Conservation (phyloP, 2,888 invertebrate species). For the Drosophila vallismaia region DNA sequence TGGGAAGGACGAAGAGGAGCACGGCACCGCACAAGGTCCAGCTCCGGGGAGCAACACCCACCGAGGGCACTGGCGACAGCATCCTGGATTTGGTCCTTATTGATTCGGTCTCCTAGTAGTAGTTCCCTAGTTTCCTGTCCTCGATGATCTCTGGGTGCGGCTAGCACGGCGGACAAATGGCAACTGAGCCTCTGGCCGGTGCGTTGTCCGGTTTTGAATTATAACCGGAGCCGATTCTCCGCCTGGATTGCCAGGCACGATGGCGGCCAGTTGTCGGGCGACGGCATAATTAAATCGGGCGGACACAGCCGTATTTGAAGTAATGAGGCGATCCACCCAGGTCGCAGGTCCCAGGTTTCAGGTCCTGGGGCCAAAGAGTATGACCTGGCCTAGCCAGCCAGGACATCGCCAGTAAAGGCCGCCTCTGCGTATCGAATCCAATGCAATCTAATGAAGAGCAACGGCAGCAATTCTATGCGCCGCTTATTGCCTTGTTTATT, state of each 20-base stretch:
- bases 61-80: not conserved
- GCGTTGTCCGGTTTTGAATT: conserved; percentile 65
- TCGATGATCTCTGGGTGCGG: conserved; percentile 18
- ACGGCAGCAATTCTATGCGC: conserved; percentile 63
- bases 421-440: conserved; percentile 4
- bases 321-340: conserved; percentile 58
- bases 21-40: conserved; percentile 66
- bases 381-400: conserved; percentile 18
- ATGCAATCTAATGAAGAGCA: conserved; percentile 66
- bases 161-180: conserved; percentile 39
- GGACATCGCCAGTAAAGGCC: conserved; percentile 1
- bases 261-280: conserved; percentile 39
- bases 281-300: conserved; percentile 67
- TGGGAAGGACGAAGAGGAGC: conserved; percentile 62
- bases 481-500: conserved; percentile 73
- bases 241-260: conserved; percentile 5
- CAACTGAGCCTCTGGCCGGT: conserved; percentile 58
- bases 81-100: conserved; percentile 5
- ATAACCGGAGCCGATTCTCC: conserved; percentile 44
- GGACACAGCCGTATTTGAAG: conserved; percentile 63
- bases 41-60: conserved; percentile 34
- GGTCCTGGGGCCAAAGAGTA: not conserved
- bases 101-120: not conserved
- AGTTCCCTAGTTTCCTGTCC: not conserved
- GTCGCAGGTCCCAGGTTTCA: too few relatives aligned